Conservation (phyloP, 2,113 vertebrate species). For the Cololabis saira region DNA sequence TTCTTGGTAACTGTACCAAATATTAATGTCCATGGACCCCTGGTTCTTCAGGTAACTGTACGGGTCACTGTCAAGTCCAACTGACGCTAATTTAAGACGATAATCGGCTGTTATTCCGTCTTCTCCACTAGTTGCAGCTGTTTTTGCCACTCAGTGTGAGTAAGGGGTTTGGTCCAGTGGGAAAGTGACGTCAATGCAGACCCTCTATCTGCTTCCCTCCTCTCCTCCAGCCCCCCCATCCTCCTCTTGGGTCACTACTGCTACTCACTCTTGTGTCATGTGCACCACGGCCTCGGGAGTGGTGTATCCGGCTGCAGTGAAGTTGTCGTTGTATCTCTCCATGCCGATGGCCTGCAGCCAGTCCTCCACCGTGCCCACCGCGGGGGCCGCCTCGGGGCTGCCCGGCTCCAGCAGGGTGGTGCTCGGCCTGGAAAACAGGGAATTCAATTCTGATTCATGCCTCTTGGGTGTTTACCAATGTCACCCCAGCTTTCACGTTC, state of each 20-base stretch:
- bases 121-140: no score
- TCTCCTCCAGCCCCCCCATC: background rate
- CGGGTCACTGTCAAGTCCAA: no score
- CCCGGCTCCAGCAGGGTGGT: constrained; percentile 93
- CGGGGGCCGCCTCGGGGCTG: constrained; percentile 87
- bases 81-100: no score
- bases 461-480: no score
- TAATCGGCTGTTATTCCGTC: no score
- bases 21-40: no score
- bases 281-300: constrained; percentile 93
- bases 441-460: background rate
- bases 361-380: constrained; percentile 89
- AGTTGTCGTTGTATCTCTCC: constrained; percentile 97
- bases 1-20: no score
- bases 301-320: constrained; percentile 94
- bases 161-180: no score
- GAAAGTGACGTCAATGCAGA: no score
- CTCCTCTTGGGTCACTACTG: background rate
- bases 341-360: constrained; percentile 98
- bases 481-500: no score
- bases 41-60: no score
- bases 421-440: constrained; percentile 80
- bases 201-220: background rate
- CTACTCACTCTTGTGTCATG: constrained; percentile 97
- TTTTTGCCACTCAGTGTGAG: no score